Evolutionary conservation across 2,797 vertebrate genomes (phyloP).

Genomic region (Catharus ustulatus): DNA sequence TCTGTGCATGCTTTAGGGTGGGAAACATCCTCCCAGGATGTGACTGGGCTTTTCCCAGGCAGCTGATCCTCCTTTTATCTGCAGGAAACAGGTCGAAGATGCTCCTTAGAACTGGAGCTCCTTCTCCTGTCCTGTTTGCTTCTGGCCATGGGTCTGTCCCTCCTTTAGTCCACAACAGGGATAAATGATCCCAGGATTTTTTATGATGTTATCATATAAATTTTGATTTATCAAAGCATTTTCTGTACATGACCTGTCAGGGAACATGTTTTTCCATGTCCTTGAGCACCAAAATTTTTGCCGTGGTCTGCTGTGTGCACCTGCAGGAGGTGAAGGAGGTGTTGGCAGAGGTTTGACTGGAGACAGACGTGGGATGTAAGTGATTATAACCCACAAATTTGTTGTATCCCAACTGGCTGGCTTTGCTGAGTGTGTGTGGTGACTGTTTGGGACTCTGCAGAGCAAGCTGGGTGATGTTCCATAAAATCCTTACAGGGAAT

Average conservation of each 20-base stretch:
- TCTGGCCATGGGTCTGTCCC: neutral
- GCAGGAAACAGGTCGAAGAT: neutral
- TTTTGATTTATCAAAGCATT: neutral
- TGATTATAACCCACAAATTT: neutral
- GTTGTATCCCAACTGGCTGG: fast-evolving
- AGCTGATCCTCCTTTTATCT: neutral
- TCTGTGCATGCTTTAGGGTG: neutral
- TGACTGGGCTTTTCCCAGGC: neutral
- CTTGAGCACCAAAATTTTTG: neutral
- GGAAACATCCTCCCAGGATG: neutral
- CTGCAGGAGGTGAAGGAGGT: neutral
- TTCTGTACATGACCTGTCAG: neutral
- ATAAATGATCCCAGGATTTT: neutral
- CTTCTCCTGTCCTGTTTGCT: neutral
- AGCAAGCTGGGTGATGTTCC: fast-evolving
- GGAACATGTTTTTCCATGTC: neutral
- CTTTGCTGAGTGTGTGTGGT: neutral
- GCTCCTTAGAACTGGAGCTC: neutral
- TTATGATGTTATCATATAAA: neutral
- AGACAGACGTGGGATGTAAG: neutral
- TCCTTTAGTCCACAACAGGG: neutral
- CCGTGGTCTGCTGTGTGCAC: neutral
- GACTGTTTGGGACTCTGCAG: neutral
- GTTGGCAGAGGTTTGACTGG: neutral
- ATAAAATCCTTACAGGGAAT: neutral